Conservation (phyloP, 2,888 invertebrate genomes). For the Megaustenia siamemsis region DNA sequence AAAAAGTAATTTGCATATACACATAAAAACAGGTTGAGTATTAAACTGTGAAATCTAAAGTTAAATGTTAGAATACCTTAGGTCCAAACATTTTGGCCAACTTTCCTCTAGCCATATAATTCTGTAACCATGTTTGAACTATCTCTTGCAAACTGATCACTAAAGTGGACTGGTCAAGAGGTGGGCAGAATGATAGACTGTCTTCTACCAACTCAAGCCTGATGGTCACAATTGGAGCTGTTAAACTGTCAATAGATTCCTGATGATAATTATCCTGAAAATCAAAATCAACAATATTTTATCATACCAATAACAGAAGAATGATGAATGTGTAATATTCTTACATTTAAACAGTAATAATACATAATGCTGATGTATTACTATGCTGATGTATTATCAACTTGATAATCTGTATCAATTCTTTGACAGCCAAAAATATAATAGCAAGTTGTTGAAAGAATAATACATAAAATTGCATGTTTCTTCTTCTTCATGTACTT, state of each 20-base stretch:
- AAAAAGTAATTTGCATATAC: not conserved
- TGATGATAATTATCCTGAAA: no score
- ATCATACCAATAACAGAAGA: no score
- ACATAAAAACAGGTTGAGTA: not conserved
- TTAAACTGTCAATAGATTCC: conserved; percentile 58
- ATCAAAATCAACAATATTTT: no score
- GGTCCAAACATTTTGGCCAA: conserved; percentile 77
- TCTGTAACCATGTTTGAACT: conserved; percentile 76
- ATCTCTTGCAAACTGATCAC: conserved; percentile 78
- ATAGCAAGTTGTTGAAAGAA: no score
- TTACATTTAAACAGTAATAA: no score
- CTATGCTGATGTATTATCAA: no score
- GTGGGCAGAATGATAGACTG: conserved; percentile 77
- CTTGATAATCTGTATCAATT: no score
- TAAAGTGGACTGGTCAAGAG: conserved; percentile 77
- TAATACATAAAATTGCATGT: no score
- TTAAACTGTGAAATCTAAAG: not conserved
- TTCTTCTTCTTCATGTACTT: no score
- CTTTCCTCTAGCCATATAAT: conserved; percentile 75
- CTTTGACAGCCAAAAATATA: no score
- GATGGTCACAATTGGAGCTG: conserved; percentile 76
- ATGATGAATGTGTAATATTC: no score
- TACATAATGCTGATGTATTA: no score
- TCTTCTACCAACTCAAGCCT: conserved; percentile 79
- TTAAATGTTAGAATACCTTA: conserved; percentile 65